A percentile compares a stretch with the other conserved stretches of the same genome.
phyloP scores from a whole-genome alignment of 2,888 invertebrate genomes.

The Himalopsyche japonica region DNA sequence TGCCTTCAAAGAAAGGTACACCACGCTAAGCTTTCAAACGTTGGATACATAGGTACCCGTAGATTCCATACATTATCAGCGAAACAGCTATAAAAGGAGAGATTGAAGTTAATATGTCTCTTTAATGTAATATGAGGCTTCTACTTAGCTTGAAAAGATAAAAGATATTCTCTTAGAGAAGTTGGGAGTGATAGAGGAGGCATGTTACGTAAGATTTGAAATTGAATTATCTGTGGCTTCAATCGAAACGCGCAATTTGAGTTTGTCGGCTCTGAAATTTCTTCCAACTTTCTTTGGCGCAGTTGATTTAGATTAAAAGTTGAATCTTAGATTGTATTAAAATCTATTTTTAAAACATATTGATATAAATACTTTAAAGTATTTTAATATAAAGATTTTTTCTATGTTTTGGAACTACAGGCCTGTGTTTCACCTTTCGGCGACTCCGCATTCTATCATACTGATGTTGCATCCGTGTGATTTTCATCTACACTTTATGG shows the following conservation, averaged over 20 bases:
- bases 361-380: no score
- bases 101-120: slow-evolving; percentile 18
- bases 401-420: no score
- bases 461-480: no score
- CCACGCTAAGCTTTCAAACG: background rate
- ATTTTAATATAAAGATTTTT: no score
- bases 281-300: background rate
- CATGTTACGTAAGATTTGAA: background rate
- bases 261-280: background rate
- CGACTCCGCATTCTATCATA: no score
- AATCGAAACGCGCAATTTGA: background rate
- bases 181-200: background rate
- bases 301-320: background rate
- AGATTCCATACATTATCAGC: slow-evolving; percentile 12
- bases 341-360: background rate
- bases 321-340: background rate
- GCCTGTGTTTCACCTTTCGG: no score
- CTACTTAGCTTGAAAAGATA: slow-evolving; percentile 27
- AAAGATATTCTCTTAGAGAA: slow-evolving; percentile 8
- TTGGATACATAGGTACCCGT: background rate
- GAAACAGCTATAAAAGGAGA: slow-evolving; percentile 22
- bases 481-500: no score
- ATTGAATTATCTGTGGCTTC: background rate
- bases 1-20: background rate
- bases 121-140: slow-evolving; percentile 22